Conservation (phyloP, 2,113 vertebrate genomes). For the Stomatorhinus ivindoensis region DNA sequence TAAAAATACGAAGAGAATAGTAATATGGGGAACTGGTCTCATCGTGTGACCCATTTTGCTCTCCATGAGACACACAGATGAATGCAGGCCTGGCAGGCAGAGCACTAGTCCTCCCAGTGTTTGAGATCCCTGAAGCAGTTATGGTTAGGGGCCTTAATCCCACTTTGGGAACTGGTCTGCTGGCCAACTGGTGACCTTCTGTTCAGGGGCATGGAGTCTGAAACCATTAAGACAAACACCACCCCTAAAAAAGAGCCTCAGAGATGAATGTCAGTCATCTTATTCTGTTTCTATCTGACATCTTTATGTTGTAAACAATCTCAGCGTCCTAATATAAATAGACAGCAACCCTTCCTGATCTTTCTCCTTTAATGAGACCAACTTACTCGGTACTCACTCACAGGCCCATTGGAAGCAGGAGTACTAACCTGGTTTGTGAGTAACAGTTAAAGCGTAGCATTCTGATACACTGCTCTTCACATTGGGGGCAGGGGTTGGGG, state of each 20-base stretch:
- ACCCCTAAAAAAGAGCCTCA: background rate
- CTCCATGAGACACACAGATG: background rate
- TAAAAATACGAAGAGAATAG: background rate
- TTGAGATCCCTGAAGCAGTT: background rate
- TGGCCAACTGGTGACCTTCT: background rate
- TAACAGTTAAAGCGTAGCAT: background rate
- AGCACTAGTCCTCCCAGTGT: background rate
- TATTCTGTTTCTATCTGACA: background rate
- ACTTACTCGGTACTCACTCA: background rate
- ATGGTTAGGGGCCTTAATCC: background rate
- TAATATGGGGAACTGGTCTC: background rate
- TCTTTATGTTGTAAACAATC: background rate
- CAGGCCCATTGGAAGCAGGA: background rate
- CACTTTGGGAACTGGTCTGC: background rate
- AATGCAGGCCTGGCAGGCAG: background rate
- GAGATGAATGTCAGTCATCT: background rate
- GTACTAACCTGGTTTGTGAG: background rate
- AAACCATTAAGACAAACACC: background rate
- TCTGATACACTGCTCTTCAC: background rate
- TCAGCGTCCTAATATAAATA: background rate
- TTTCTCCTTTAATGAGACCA: background rate
- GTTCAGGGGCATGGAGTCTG: background rate
- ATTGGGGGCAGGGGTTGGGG: background rate
- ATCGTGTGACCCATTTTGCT: background rate
- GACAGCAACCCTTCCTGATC: background rate